Evolutionary conservation across 2,797 vertebrate species (phyloP).

Genomic region (Rhinoraja longicauda): DNA sequence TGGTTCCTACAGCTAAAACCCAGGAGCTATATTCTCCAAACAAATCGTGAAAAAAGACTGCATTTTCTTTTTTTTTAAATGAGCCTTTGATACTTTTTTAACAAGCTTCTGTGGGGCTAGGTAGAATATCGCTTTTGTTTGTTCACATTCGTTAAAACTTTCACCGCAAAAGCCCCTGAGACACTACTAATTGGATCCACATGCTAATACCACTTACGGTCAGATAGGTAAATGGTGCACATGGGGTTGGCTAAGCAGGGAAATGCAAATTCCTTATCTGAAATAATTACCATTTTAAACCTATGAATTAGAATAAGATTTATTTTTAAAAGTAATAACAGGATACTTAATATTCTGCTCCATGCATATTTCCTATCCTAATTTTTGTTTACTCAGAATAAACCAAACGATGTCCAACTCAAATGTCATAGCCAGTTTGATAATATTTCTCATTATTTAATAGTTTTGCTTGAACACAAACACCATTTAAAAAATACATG

Average conservation of each 20-base stretch:
- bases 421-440: background rate
- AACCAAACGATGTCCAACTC: background rate
- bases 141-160: slow-evolving; percentile 52
- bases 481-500: background rate
- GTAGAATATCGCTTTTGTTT: slow-evolving; percentile 53
- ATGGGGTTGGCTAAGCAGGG: slow-evolving; percentile 2
- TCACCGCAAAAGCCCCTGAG: slow-evolving; percentile 35
- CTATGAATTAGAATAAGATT: background rate
- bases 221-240: slow-evolving; percentile 29
- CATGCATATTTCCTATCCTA: background rate
- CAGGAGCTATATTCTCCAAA: background rate
- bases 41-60: background rate
- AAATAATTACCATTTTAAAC: slow-evolving; percentile 25
- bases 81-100: slow-evolving; percentile 44
- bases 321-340: slow-evolving; percentile 9
- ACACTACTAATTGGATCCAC: slow-evolving; percentile 29
- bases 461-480: background rate
- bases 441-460: background rate
- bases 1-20: slow-evolving; percentile 16
- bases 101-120: slow-evolving; percentile 53
- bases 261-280: background rate
- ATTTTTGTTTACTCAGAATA: background rate
- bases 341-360: background rate
- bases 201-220: slow-evolving; percentile 5
- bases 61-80: background rate